Percentiles rank a stretch among this genome's conserved stretches.
Evolutionary conservation across 2,113 vertebrate genomes (phyloP).

Genomic region (Xenus cinereus): DNA sequence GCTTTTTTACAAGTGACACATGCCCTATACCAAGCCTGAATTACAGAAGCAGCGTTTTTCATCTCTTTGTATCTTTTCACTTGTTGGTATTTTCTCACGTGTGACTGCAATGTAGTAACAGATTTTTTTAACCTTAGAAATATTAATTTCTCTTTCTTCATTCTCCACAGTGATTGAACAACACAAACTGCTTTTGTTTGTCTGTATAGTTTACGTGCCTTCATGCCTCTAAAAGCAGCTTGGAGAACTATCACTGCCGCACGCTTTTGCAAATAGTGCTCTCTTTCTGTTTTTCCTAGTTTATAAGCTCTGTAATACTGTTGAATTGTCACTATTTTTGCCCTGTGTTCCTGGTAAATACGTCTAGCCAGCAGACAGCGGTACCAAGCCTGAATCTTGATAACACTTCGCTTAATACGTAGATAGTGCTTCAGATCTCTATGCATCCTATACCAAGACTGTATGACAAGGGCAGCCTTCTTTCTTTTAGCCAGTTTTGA

Average conservation of each 20-base stretch:
- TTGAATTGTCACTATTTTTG: conserved; percentile 62
- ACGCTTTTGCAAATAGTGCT: conserved; percentile 51
- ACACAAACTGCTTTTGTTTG: conserved; percentile 40
- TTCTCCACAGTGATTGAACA: conserved; percentile 71
- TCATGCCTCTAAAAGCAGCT: conserved; percentile 65
- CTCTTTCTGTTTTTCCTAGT: conserved; percentile 10
- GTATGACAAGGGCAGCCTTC: conserved; percentile 79
- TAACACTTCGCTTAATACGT: neutral
- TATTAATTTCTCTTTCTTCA: conserved; percentile 39
- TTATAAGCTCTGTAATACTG: conserved; percentile 60
- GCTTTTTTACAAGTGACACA: neutral
- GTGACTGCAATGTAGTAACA: conserved; percentile 62
- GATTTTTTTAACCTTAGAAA: conserved; percentile 56
- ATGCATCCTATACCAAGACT: conserved; percentile 83
- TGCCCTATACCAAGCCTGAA: conserved; percentile 65
- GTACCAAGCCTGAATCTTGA: conserved; percentile 73
- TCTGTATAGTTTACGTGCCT: neutral
- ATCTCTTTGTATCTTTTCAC: conserved; percentile 57
- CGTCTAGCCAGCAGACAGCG: conserved; percentile 48
- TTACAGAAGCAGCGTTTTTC: conserved; percentile 48
- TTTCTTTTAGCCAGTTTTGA: conserved; percentile 43
- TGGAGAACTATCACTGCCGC: conserved; percentile 62
- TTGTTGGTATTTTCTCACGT: conserved; percentile 66
- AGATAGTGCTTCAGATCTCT: conserved; percentile 52
- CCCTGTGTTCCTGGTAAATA: conserved; percentile 33